Conservation (phyloP, 2,888 invertebrate species). For the Calameuta idolon region DNA sequence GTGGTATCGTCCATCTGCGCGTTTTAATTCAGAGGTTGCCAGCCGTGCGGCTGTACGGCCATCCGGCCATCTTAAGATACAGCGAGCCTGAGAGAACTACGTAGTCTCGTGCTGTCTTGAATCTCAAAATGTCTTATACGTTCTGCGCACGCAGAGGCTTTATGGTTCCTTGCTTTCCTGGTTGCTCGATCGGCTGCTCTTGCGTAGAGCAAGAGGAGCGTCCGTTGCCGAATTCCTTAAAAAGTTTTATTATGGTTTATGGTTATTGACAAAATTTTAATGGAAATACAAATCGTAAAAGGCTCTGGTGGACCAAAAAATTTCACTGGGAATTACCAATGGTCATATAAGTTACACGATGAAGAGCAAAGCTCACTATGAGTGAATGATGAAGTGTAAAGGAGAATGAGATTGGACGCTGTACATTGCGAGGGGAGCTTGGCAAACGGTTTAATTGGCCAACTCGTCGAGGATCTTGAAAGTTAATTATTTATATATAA, state of each 20-base stretch:
- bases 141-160: not conserved
- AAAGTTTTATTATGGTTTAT: not conserved
- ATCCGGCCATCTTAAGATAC: not conserved
- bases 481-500: constrained; percentile 53
- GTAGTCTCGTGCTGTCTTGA: not conserved
- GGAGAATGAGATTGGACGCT: not conserved
- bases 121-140: not conserved
- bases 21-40: constrained; percentile 40
- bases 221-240: not conserved
- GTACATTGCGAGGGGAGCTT: not conserved
- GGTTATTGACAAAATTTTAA: not conserved
- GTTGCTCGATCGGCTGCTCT: too few relatives aligned
- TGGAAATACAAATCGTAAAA: not conserved
- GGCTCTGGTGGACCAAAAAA: not conserved
- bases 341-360: not conserved
- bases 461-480: constrained; percentile 17
- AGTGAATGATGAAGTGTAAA: not conserved
- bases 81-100: not conserved
- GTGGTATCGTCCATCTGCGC: constrained; percentile 42
- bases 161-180: not conserved
- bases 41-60: not conserved
- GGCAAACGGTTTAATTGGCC: constrained; percentile 18
- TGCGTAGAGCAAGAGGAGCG: not conserved
- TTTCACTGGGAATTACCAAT: not conserved
- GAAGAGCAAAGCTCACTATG: too few relatives aligned